A percentile compares a stretch with the other conserved stretches of the same genome.
phyloP scores from a whole-genome alignment of 1,140 invertebrate genomes.

The Atta colombica region DNA sequence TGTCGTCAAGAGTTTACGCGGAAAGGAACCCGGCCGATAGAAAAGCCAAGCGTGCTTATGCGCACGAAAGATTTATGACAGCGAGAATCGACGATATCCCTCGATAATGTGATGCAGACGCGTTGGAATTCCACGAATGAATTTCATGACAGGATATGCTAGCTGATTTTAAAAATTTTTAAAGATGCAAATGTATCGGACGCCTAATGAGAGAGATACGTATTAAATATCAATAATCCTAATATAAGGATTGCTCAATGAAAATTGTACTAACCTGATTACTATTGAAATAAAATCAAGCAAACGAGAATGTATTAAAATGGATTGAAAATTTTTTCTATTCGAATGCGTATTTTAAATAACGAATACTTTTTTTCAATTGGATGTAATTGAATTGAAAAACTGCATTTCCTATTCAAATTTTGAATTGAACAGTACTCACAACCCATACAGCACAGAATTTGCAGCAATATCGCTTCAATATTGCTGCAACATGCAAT shows the following conservation, averaged over 20 bases:
- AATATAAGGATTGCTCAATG: neutral
- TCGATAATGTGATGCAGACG: neutral
- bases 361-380: no score
- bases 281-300: neutral
- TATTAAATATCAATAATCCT: neutral
- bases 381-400: no score
- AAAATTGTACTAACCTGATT: neutral
- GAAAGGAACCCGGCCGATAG: conserved; percentile 31
- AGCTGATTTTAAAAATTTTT: neutral
- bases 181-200: neutral
- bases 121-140: neutral
- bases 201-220: neutral
- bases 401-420: no score
- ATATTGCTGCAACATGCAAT: no score
- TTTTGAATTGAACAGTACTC: no score
- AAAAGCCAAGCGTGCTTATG: conserved; percentile 46
- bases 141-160: neutral
- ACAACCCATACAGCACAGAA: no score
- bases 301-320: no score
- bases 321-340: no score
- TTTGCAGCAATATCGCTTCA: no score
- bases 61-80: conserved; percentile 60
- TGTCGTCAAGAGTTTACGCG: conserved; percentile 41
- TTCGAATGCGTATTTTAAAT: no score
- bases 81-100: conserved; percentile 7